Evolutionary conservation across 2,888 invertebrate genomes (phyloP).

Genomic region (Heliothis peltigera): DNA sequence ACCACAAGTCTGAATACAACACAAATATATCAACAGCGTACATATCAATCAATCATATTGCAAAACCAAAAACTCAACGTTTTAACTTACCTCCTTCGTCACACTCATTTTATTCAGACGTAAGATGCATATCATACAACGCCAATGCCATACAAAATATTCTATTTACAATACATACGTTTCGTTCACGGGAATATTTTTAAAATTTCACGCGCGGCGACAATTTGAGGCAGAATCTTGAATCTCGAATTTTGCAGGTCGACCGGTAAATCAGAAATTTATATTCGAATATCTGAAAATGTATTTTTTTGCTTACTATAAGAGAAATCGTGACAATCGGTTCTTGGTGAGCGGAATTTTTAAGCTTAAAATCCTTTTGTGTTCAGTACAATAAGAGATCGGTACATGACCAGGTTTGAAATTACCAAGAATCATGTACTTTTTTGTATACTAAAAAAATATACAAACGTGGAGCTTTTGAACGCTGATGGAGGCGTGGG

Average conservation of each 20-base stretch:
- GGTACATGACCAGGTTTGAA: slow-evolving; percentile 21
- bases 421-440: background rate
- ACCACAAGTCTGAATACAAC: slow-evolving; percentile 33
- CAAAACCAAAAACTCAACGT: slow-evolving; percentile 32
- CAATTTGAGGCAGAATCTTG: slow-evolving; percentile 60
- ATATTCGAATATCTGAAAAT: slow-evolving; percentile 72
- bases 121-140: slow-evolving; percentile 56
- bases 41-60: slow-evolving; percentile 50
- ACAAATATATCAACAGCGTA: too few relatives aligned
- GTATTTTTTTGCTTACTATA: slow-evolving; percentile 49
- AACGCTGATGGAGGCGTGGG: too few relatives aligned
- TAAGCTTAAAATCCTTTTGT: slow-evolving; percentile 50
- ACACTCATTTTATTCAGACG: slow-evolving; percentile 53
- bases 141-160: slow-evolving; percentile 68
- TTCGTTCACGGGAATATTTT: slow-evolving; percentile 71
- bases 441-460: background rate
- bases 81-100: slow-evolving; percentile 32
- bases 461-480: background rate
- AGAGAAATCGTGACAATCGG: slow-evolving; percentile 52
- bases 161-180: slow-evolving; percentile 71
- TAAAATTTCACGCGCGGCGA: slow-evolving; percentile 65
- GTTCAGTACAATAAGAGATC: slow-evolving; percentile 21
- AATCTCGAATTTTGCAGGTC: slow-evolving; percentile 65
- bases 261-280: slow-evolving; percentile 77
- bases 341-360: slow-evolving; percentile 51